phyloP scores from a whole-genome alignment of 2,888 invertebrate species.

The Eumerus sabulonum region DNA sequence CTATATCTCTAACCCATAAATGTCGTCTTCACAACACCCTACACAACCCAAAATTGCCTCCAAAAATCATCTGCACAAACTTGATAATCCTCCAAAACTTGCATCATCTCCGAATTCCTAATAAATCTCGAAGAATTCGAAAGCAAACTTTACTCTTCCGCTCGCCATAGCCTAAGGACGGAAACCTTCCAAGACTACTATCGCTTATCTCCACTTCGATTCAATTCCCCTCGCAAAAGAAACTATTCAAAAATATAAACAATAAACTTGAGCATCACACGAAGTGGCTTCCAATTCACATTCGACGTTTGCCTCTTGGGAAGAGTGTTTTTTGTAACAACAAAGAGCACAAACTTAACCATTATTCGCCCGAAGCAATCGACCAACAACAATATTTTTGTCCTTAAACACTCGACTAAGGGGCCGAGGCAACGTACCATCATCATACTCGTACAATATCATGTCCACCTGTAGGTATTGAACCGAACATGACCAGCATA shows the following conservation, averaged over 20 bases:
- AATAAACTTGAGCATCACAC: constrained; percentile 46
- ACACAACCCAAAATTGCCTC: too few relatives aligned
- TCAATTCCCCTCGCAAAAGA: neutral
- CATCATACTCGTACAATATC: too few relatives aligned
- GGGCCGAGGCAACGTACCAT: constrained; percentile 6
- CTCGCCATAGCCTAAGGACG: constrained; percentile 20
- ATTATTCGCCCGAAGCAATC: constrained; percentile 58
- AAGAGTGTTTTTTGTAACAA: too few relatives aligned
- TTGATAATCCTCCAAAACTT: constrained; percentile 5
- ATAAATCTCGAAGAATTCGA: constrained; percentile 28
- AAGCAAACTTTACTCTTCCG: neutral
- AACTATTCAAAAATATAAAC: constrained; percentile 44
- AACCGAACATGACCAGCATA: constrained; percentile 45
- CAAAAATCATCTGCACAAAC: constrained; percentile 7
- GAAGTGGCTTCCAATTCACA: constrained; percentile 7
- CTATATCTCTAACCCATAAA: neutral
- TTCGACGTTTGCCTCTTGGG: neutral
- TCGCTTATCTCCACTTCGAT: constrained; percentile 2
- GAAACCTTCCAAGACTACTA: constrained; percentile 10
- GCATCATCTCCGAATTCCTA: constrained; percentile 28
- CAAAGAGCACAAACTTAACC: constrained; percentile 52
- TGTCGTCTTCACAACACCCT: neutral
- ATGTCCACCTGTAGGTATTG: constrained; percentile 64
- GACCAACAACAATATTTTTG: constrained; percentile 63
- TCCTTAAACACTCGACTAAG: constrained; percentile 41